Evolutionary conservation across 2,888 invertebrate genomes (phyloP), one percentile per base, ranked within the genome.

Genomic region (Willowsia nigromaculata): DNA sequence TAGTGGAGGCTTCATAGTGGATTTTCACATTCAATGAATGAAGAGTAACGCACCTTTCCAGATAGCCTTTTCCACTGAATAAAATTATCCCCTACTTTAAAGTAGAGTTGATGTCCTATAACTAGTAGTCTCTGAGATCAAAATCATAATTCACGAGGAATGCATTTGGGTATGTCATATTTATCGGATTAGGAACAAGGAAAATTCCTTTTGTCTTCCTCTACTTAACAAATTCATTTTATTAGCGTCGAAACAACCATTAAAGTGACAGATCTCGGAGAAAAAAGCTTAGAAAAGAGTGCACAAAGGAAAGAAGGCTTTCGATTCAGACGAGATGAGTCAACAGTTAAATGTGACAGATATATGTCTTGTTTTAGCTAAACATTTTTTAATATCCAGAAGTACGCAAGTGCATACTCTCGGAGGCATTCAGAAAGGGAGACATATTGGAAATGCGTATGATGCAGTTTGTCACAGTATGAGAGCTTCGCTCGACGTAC

Each of bases 141-240:
- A 85, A 84, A 76, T 76, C 76, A 85, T 85, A 76, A 85, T 84
- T 84, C 59, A 84, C 25, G 37, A 18, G 62, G n/a, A 13, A 25
- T 37, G 11, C 15, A 5, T 33, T 27, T 27, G 25, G 1, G 37
- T 25, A 43, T 37, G 50, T 43, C 43, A 78, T 86, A 86, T 86
- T 78, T 86, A 86, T 86, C 47, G 53, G 53, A 65, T 78, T 78
- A 40, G 47, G 40, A 80, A 86, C 78, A 78, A 80, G 86, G 86
- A 86, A 86, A 40, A 43, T 78, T 50, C 47, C 85, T 85, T 78
- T 85, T 78, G 85, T 85, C 85, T 85, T 85, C 85, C 85, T 85
- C 37, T n/a, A 71, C 25, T 59, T 74, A 84, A 78, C 85, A 62
- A 85, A 85, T 85, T 85, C 78, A 76, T 78, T 76, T 78, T 85